Evolutionary conservation across 2,113 vertebrate genomes (phyloP).

Genomic region (Cygnus buccinator): DNA sequence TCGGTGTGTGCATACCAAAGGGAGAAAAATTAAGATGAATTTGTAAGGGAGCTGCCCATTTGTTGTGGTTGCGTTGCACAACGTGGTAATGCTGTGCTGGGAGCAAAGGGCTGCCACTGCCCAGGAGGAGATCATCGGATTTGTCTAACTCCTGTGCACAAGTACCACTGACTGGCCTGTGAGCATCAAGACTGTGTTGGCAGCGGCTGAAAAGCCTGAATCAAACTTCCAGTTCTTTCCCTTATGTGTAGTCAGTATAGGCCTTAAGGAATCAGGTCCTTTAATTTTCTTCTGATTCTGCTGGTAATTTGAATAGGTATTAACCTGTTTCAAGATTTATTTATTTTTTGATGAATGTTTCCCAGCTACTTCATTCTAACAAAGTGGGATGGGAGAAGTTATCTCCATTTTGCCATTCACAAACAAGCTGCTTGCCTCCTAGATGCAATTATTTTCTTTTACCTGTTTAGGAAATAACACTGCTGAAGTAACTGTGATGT

Average conservation of each 20-base stretch:
- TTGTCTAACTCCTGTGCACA: not conserved
- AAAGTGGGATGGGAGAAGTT: conserved; percentile 6
- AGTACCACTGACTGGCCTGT: not conserved
- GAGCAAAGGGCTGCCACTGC: not conserved
- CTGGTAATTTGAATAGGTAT: not conserved
- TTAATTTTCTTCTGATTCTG: not conserved
- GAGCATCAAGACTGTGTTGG: not conserved
- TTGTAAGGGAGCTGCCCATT: not conserved
- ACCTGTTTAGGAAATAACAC: conserved; percentile 22
- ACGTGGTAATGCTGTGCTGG: not conserved
- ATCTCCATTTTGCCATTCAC: conserved; percentile 6
- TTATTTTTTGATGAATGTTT: not conserved
- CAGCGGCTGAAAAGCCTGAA: not conserved
- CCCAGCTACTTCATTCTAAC: conserved; percentile 9
- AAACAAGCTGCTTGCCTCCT: conserved; percentile 26
- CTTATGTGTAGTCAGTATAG: not conserved
- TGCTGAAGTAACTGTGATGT: not conserved
- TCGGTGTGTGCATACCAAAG: not conserved
- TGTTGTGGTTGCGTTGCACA: not conserved
- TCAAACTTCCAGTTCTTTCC: not conserved
- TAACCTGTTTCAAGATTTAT: not conserved
- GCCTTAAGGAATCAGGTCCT: not conserved
- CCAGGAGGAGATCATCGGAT: not conserved
- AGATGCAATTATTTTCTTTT: conserved; percentile 35
- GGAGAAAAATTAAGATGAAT: not conserved